Evolutionary conservation across 2,888 invertebrate species (phyloP), one percentile per base, ranked within the genome.

Genomic region (Athalia rosae): DNA sequence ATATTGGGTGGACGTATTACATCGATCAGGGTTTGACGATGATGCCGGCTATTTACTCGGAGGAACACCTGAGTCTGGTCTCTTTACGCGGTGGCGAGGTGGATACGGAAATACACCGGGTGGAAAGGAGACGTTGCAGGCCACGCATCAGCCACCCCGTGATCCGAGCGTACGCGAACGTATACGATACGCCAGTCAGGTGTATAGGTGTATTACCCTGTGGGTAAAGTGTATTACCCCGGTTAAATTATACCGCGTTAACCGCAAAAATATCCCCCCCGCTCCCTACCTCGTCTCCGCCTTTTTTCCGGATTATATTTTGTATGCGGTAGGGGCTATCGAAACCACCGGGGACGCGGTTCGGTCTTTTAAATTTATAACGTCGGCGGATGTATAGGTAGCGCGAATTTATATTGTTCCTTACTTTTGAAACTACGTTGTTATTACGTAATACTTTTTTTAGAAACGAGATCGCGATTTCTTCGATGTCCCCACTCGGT

Each of bases 11-110:
- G 61, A 74, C 85, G 86, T 86, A 87, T 88, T 86, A 87, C 86
- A 88, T 89, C 87, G 88, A 89, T 88, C 88, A 89, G 85, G 80
- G 81, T 85, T 86, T 86, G 87, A 88, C 86, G 86, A 86, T 87
- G 87, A 87, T 85, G 85, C 85, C 83, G 85, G 86, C 87, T 86
- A 89, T 89, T 74, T 88, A 88, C 85, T 84, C 84, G 82, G 78
- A 79, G 83, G 81, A 86, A 88, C 88, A 89, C 88, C 89, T 89
- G 88, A 87, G 88, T 85, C 85, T 83, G 61, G 67, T 61, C 73
- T 61, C 73, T 48, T 74, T 48, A 61, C 4, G 58, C 7, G 43
- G 73, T 43, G 48, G 9, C 8, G 28, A 9, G 47, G 61, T 47
- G 48, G 45, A 58, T 58, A 45, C 61, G 61, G 13, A 7, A 8